phyloP scores from a whole-genome alignment of 2,888 invertebrate species.

The Sphaerophoria taeniata region DNA sequence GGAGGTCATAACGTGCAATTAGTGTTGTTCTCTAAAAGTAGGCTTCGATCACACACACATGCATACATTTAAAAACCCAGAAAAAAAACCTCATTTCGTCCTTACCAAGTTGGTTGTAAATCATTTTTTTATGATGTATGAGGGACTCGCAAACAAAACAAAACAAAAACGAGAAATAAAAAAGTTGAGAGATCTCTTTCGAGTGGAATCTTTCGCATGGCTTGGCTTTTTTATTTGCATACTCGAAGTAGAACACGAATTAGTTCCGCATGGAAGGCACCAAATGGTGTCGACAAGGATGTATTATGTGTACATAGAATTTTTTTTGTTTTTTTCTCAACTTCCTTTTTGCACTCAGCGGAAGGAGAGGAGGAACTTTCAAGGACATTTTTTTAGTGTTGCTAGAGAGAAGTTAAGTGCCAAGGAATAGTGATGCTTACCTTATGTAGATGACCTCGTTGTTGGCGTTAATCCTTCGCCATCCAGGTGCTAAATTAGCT shows the following conservation, averaged over 20 bases:
- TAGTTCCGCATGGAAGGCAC: conserved; percentile 65
- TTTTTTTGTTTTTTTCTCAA: not conserved
- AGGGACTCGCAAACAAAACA: conserved; percentile 7
- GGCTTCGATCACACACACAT: conserved; percentile 30
- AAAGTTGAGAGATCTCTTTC: conserved; percentile 57
- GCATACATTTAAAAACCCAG: too few relatives aligned
- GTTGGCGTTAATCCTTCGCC: conserved; percentile 89
- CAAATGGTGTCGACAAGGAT: conserved; percentile 71
- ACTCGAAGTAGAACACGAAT: conserved; percentile 60
- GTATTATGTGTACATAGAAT: conserved; percentile 30
- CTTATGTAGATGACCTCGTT: conserved; percentile 91
- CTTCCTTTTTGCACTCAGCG: not conserved
- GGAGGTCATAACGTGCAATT: conserved; percentile 70
- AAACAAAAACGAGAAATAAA: not conserved
- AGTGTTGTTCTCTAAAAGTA: conserved; percentile 35
- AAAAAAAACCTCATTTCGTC: conserved; percentile 12
- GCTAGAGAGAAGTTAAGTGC: not conserved
- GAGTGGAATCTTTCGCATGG: conserved; percentile 59
- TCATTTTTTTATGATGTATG: conserved; percentile 64
- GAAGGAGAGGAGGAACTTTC: conserved; percentile 42
- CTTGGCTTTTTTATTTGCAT: conserved; percentile 61
- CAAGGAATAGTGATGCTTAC: conserved; percentile 83
- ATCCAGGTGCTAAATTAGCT: conserved; percentile 88
- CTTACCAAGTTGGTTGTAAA: conserved; percentile 60
- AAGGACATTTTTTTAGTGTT: conserved; percentile 56